phyloP scores from a whole-genome alignment of 2,113 vertebrate species.

The Athene noctua region DNA sequence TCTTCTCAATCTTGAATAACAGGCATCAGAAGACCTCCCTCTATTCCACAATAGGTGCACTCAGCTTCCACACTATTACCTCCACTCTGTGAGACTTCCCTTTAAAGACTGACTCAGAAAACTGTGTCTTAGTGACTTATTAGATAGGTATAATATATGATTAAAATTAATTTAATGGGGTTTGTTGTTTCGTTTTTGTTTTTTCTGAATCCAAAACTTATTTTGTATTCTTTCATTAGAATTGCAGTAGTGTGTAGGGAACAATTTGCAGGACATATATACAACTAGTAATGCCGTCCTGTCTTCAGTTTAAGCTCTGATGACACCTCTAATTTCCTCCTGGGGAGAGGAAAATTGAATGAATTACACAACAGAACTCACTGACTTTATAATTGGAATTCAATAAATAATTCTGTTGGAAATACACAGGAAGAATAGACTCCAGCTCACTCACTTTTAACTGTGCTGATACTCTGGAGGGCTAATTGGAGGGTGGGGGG shows the following conservation, averaged over 20 bases:
- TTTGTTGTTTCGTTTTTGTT: background rate
- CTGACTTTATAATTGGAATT: conserved; percentile 19
- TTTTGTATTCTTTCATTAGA: background rate
- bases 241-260: background rate
- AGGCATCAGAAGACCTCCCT: background rate
- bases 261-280: background rate
- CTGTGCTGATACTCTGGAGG: background rate
- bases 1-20: background rate
- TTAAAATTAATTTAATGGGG: background rate
- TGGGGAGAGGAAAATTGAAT: background rate
- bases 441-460: background rate
- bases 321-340: background rate
- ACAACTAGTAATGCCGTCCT: background rate
- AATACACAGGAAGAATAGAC: background rate
- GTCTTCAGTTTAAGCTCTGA: background rate
- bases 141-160: background rate
- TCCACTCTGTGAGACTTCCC: background rate
- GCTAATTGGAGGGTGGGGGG: background rate
- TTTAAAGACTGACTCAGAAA: background rate
- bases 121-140: background rate
- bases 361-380: background rate
- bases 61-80: background rate
- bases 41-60: background rate
- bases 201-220: background rate
- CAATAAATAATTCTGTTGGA: background rate